Evolutionary conservation across 2,888 invertebrate species (phyloP).

Genomic region (Lucinisca nassula): DNA sequence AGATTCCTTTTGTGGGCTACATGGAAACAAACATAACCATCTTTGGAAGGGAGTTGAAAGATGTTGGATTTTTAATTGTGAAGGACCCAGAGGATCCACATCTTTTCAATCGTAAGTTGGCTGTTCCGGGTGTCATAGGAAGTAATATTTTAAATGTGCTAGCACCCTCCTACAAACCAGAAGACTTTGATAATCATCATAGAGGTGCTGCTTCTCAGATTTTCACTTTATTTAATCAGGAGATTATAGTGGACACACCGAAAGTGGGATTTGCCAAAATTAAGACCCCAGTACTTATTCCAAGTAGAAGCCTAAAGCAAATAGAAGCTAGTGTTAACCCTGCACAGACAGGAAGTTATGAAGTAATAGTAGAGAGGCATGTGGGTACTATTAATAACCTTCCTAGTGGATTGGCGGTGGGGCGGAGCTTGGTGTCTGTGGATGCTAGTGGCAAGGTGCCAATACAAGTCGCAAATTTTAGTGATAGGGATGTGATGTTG

Average conservation of each 20-base stretch:
- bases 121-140: conserved; percentile 46
- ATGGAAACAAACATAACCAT: conserved; percentile 22
- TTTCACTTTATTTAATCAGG: not conserved
- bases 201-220: not conserved
- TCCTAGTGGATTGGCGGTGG: not conserved
- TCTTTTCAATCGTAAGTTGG: conserved; percentile 4
- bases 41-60: conserved; percentile 10
- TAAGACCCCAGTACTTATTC: not conserved
- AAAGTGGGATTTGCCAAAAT: not conserved
- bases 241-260: not conserved
- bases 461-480: conserved; percentile 9
- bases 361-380: not conserved
- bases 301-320: not conserved
- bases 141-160: conserved; percentile 21
- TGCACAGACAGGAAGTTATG: not conserved
- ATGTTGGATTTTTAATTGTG: conserved; percentile 40
- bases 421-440: not conserved
- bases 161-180: not conserved
- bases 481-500: conserved; percentile 1
- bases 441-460: not conserved
- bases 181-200: not conserved
- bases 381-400: not conserved
- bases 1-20: conserved; percentile 54
- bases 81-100: conserved; percentile 14
- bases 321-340: not conserved